phyloP scores from a whole-genome alignment of 1,140 invertebrate genomes.

The Diprion similis region DNA sequence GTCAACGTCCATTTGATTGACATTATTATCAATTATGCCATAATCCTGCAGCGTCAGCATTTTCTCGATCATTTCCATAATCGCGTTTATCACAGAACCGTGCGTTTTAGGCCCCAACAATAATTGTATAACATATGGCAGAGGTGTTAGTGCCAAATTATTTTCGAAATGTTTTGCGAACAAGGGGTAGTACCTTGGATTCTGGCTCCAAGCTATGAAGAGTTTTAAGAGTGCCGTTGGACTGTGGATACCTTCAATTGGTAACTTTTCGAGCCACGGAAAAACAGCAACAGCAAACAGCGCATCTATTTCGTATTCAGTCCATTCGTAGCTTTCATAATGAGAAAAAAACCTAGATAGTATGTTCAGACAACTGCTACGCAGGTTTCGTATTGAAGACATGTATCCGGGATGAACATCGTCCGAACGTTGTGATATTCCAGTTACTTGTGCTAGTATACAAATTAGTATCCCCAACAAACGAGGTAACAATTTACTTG shows the following conservation, averaged over 20 bases:
- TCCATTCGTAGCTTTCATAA: slow-evolving; percentile 81
- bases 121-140: slow-evolving; percentile 74
- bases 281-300: slow-evolving; percentile 82
- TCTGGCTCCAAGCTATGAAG: slow-evolving; percentile 77
- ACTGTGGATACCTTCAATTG: slow-evolving; percentile 81
- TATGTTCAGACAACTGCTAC: slow-evolving; percentile 66
- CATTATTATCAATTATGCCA: slow-evolving; percentile 55
- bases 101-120: slow-evolving; percentile 72
- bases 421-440: slow-evolving; percentile 64
- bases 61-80: slow-evolving; percentile 82
- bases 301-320: slow-evolving; percentile 72
- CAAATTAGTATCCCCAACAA: slow-evolving; percentile 78
- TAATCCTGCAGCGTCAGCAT: slow-evolving; percentile 73
- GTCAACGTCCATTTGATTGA: slow-evolving; percentile 49
- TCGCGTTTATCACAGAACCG: slow-evolving; percentile 69
- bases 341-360: slow-evolving; percentile 79
- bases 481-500: slow-evolving; percentile 69
- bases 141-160: slow-evolving; percentile 59
- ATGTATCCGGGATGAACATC: slow-evolving; percentile 70
- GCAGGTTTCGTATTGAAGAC: slow-evolving; percentile 72
- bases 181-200: slow-evolving; percentile 77
- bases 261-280: slow-evolving; percentile 79
- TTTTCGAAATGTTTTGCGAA: slow-evolving; percentile 68
- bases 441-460: slow-evolving; percentile 68
- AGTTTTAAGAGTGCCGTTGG: slow-evolving; percentile 85